phyloP scores from a whole-genome alignment of 30 jellyfish, hydroid and myxozoan species.

The Aurelia coerulea region DNA sequence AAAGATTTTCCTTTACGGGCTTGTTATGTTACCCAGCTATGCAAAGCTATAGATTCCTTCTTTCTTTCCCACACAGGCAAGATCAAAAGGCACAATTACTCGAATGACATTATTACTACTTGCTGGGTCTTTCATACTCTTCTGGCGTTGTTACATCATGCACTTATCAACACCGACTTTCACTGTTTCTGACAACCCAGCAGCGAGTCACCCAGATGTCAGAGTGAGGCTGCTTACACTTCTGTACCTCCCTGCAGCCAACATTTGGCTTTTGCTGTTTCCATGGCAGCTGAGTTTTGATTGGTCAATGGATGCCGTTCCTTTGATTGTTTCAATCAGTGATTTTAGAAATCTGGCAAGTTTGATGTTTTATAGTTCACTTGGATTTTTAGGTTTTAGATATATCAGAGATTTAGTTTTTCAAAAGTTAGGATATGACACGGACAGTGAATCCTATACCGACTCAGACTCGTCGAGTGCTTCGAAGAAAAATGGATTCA shows the following conservation, averaged over 20 bases:
- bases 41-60: neutral
- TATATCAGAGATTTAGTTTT: neutral
- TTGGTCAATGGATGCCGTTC: constrained; percentile 95
- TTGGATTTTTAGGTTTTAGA: neutral
- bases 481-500: constrained; percentile 1
- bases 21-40: too few relatives aligned
- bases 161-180: constrained; percentile 78
- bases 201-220: constrained; percentile 70
- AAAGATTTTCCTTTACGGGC: too few relatives aligned
- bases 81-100: constrained; percentile 31
- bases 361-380: constrained; percentile 25
- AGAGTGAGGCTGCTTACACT: constrained; percentile 72
- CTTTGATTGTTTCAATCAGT: constrained; percentile 50
- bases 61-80: constrained; percentile 17
- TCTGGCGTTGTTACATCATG: constrained; percentile 75
- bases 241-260: constrained; percentile 78
- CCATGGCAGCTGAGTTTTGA: constrained; percentile 97
- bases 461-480: neutral
- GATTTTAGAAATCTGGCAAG: constrained; percentile 60
- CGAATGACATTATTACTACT: constrained; percentile 25
- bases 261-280: constrained; percentile 73
- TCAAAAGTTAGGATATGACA: too few relatives aligned
- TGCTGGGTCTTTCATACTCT: constrained; percentile 34
- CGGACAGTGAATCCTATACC: neutral
- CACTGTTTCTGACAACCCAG: constrained; percentile 90